Conservation (phyloP, 1,140 invertebrate genomes). For the Patella vulgata region DNA sequence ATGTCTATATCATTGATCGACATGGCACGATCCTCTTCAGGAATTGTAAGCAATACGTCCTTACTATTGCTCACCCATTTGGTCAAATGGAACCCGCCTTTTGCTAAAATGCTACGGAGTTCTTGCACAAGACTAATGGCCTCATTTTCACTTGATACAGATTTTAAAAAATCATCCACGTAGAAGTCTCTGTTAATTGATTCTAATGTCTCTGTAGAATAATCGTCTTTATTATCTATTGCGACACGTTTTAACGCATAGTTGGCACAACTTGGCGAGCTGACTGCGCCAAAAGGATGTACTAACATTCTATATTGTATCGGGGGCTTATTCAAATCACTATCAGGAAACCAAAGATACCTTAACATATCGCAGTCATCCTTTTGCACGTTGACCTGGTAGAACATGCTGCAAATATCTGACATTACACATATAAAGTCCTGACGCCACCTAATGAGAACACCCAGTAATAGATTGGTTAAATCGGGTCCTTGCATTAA, state of each 20-base stretch:
- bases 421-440: slow-evolving; percentile 35
- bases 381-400: slow-evolving; percentile 31
- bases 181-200: slow-evolving; percentile 37
- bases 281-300: slow-evolving; percentile 32
- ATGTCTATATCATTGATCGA: too few relatives aligned
- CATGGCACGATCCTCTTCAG: too few relatives aligned
- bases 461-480: slow-evolving; percentile 35
- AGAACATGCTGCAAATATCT: slow-evolving; percentile 52
- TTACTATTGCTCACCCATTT: too few relatives aligned
- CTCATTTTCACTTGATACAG: slow-evolving; percentile 15
- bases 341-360: slow-evolving; percentile 37
- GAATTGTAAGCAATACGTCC: too few relatives aligned
- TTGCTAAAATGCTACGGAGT: too few relatives aligned
- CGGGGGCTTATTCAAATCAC: slow-evolving; percentile 4
- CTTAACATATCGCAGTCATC: slow-evolving; percentile 25
- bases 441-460: slow-evolving; percentile 47
- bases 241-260: slow-evolving; percentile 34
- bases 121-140: too few relatives aligned
- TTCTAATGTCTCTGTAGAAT: slow-evolving; percentile 10
- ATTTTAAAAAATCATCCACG: slow-evolving; percentile 44
- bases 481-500: slow-evolving; percentile 46
- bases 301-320: slow-evolving; percentile 32
- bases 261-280: slow-evolving; percentile 32
- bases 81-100: too few relatives aligned
- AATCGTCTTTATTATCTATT: slow-evolving; percentile 20